Conservation (phyloP, 1,140 invertebrate species). For the Panagrolaimus sp. region DNA sequence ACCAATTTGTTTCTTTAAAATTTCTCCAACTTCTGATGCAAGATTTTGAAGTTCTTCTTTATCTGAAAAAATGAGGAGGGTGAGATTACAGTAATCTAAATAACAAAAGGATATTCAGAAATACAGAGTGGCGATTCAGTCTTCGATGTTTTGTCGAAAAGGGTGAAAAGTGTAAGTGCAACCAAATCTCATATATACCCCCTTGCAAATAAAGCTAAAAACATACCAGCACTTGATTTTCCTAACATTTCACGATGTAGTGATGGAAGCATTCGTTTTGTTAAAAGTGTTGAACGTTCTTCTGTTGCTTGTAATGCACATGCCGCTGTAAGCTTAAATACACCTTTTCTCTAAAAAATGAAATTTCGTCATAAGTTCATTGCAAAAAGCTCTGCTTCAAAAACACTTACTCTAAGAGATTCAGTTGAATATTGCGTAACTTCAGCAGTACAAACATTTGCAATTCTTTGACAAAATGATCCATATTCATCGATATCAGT, state of each 20-base stretch:
- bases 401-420: conserved; percentile 13
- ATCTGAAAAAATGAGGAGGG: conserved; percentile 18
- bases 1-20: conserved; percentile 23
- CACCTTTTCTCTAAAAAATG: conserved; percentile 27
- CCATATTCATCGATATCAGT: conserved; percentile 17
- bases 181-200: too few relatives aligned
- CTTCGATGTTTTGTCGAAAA: too few relatives aligned
- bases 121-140: too few relatives aligned
- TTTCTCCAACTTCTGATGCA: conserved; percentile 23
- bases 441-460: conserved; percentile 29
- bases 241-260: conserved; percentile 33
- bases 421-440: conserved; percentile 12
- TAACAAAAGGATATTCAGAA: too few relatives aligned
- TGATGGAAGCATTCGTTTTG: conserved; percentile 20
- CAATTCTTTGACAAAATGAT: conserved; percentile 13
- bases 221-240: conserved; percentile 30
- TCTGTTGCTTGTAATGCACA: conserved; percentile 20
- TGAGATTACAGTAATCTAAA: background rate
- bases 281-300: background rate
- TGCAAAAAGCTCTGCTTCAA: background rate
- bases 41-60: conserved; percentile 26
- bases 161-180: too few relatives aligned
- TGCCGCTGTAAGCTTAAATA: conserved; percentile 29
- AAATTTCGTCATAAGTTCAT: background rate
- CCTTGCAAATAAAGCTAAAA: too few relatives aligned